Base-by-base conservation (phyloP, 2,797 vertebrate genomes). In the Anabas testudineus region DNA sequence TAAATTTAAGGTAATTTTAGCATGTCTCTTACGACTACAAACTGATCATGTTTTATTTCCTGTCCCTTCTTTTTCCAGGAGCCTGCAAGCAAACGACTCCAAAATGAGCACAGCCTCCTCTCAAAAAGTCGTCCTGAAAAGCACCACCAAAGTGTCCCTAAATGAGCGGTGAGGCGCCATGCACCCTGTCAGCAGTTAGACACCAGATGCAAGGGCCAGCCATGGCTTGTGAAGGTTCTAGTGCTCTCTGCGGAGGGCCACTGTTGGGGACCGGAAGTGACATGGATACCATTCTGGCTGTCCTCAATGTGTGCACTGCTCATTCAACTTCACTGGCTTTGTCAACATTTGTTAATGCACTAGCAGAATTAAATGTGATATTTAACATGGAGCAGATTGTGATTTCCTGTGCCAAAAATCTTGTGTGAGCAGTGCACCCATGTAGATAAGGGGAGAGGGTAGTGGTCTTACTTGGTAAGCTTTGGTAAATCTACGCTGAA, bases 141-240 rank as follows among this genome's bases (percentile, higher is more conserved):
- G 97, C 96, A 99, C 98, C 96, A 99, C 97, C 95, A 99, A 99
- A 95, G 95, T 98, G 95, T 99, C 97, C 87, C 96, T 99, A 86
- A 99, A 99, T 85, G 97, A 99, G 97, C 97, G 98, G 98, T 99
- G 97, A 99, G 98, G 86, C 78, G 89, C 87, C 94, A 96, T 92
- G 95, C 95, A 94, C 93, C 89, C 84, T 91, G 90, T 91, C 92
- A 90, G 87, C 88, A 76, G 83, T 92, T 91, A 88, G 49, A 90
- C 86, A 87, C 83, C 84, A 65, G 87, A 87, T 68, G 85, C 86
- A 68, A 81, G 86, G 83, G 82, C 85, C 74, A 71, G 53, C 83
- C 84, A 60, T 87, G 90, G 84, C 82, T 80, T 86, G 69, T 78
- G 87, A 84, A 76, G 85, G 84, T 86, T 82, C 77, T 86, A 83